Evolutionary conservation across 2,113 vertebrate species (phyloP).

Genomic region (Apteryx owenii): DNA sequence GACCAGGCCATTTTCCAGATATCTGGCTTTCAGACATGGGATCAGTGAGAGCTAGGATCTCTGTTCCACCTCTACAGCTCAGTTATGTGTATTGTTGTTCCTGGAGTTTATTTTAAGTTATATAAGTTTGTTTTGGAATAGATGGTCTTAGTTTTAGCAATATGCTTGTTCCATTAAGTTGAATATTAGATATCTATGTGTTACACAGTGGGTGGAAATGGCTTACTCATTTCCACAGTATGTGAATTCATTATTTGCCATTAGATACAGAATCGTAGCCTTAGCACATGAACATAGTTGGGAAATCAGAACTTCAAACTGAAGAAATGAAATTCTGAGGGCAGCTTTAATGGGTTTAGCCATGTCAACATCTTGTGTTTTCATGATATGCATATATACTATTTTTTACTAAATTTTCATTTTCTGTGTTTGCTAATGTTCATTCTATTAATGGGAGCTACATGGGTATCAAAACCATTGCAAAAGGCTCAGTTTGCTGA

Average conservation of each 20-base stretch:
- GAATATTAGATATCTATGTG: not conserved
- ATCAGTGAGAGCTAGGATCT: not conserved
- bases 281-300: fast-evolving
- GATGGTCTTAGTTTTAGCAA: not conserved
- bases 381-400: not conserved
- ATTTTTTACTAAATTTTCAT: not conserved
- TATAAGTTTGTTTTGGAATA: not conserved
- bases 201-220: not conserved
- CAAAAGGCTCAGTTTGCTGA: not conserved
- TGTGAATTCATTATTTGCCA: not conserved
- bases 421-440: not conserved
- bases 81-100: not conserved
- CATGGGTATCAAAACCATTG: not conserved
- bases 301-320: not conserved
- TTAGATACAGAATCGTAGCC: not conserved
- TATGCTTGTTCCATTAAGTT: not conserved
- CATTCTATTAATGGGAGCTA: not conserved
- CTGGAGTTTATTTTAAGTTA: not conserved
- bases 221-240: not conserved
- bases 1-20: not conserved
- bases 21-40: not conserved
- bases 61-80: not conserved
- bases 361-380: not conserved
- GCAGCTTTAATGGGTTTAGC: not conserved
- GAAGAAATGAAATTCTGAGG: not conserved